phyloP scores from a whole-genome alignment of 1,140 invertebrate species.

The Dufourea novaeangliae region DNA sequence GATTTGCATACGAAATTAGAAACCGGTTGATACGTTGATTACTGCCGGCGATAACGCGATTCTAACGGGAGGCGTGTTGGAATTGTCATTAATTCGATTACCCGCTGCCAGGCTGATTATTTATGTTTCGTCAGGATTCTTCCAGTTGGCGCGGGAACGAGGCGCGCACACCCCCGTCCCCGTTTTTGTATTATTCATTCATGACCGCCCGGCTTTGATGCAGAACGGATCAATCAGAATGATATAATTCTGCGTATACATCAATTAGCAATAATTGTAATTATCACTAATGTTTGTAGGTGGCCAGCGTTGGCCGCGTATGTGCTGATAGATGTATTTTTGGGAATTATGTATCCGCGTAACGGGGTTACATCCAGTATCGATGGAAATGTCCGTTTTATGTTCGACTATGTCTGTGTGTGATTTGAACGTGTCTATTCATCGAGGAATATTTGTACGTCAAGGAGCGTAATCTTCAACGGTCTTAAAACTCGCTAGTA shows the following conservation, averaged over 20 bases:
- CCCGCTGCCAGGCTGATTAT: conserved; percentile 35
- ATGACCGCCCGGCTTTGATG: conserved; percentile 45
- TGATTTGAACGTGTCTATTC: conserved; percentile 12
- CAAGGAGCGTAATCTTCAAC: neutral
- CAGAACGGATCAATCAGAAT: conserved; percentile 50
- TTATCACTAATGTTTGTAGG: conserved; percentile 48
- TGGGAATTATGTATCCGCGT: conserved; percentile 40
- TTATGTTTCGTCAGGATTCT: conserved; percentile 51
- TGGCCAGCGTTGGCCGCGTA: conserved; percentile 7
- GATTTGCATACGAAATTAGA: conserved; percentile 53
- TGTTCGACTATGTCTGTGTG: neutral
- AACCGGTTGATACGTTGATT: conserved; percentile 52
- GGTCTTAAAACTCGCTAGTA: neutral
- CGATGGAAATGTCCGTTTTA: conserved; percentile 39
- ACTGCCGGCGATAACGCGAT: conserved; percentile 47
- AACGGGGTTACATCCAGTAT: conserved; percentile 13
- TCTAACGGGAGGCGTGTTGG: conserved; percentile 31
- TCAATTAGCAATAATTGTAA: conserved; percentile 52
- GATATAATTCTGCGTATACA: conserved; percentile 43
- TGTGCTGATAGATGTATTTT: conserved; percentile 39
- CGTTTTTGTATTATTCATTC: conserved; percentile 53
- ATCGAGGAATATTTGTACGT: neutral
- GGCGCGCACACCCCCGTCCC: neutral
- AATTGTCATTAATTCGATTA: conserved; percentile 53
- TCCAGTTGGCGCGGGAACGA: conserved; percentile 13